A percentile compares a stretch with the other conserved stretches of the same genome.
These are phyloP conservation scores for Ricordea florida DNA, from an alignment of 92 coral and sea anemone species.

Conservation along the genomic window DNA sequence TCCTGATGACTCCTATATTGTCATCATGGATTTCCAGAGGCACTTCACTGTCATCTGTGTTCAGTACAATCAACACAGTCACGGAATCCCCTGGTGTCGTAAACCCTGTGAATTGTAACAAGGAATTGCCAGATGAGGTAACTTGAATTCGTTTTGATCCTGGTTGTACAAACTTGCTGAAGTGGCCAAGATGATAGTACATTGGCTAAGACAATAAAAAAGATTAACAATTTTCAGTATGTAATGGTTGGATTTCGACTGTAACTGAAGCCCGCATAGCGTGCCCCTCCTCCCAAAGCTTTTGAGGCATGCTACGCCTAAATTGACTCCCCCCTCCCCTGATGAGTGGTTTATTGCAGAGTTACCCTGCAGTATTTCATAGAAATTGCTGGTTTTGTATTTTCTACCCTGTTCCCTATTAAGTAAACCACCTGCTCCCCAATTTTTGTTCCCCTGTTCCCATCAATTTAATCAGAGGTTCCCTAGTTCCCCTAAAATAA, in stretches of 20 bases:
- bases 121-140: constrained; percentile 44
- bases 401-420: no score
- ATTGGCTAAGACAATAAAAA: constrained; percentile 70
- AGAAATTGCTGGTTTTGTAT: no score
- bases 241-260: no score
- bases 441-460: no score
- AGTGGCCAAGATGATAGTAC: constrained; percentile 94
- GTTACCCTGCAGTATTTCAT: no score
- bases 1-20: constrained; percentile 32
- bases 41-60: constrained; percentile 51
- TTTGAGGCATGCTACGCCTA: no score
- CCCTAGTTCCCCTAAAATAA: no score
- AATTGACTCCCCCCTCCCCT: neutral
- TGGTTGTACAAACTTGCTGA: constrained; percentile 88
- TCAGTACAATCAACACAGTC: constrained; percentile 72
- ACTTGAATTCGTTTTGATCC: constrained; percentile 76
- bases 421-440: no score
- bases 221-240: neutral
- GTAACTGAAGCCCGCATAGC: no score
- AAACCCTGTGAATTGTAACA: constrained; percentile 78
- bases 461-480: no score
- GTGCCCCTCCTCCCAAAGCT: no score
- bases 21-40: constrained; percentile 51
- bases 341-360: no score
- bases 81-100: constrained; percentile 57